Conservation (phyloP, 2,797 vertebrate species). For the Channallabes apus region DNA sequence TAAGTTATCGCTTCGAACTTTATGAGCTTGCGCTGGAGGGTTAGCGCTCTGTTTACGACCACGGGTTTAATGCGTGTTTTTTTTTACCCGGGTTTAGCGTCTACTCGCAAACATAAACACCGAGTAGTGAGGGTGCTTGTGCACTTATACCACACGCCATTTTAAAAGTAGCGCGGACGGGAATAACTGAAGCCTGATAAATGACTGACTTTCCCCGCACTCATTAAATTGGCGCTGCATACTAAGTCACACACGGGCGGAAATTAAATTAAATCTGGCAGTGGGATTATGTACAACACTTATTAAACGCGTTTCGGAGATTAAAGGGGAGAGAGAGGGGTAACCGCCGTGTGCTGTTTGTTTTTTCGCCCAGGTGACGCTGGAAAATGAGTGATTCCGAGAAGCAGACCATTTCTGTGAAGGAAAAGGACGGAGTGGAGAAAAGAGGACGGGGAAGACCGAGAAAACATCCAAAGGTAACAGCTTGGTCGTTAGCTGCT, state of each 20-base stretch:
- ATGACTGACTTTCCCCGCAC: not conserved
- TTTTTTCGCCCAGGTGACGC: conserved; percentile 16
- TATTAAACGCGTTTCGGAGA: not conserved
- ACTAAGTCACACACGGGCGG: not conserved
- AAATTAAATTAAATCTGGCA: not conserved
- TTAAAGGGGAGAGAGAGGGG: not conserved
- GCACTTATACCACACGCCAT: conserved; percentile 30
- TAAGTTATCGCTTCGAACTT: conserved; percentile 39
- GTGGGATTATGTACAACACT: not conserved
- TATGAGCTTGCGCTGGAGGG: not conserved
- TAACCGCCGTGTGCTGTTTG: not conserved
- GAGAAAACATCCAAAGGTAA: conserved; percentile 56
- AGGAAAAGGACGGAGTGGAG: conserved; percentile 55
- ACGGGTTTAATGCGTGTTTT: not conserved
- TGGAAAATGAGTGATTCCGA: conserved; percentile 57
- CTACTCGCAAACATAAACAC: conserved; percentile 8
- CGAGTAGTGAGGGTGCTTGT: not conserved
- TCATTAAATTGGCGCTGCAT: not conserved
- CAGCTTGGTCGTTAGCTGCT: not conserved
- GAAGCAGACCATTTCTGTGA: conserved; percentile 49
- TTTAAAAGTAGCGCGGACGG: conserved; percentile 22
- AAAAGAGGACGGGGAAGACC: conserved; percentile 58
- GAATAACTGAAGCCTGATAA: not conserved
- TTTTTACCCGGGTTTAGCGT: not conserved
- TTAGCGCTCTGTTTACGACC: not conserved